These are phyloP conservation scores for Procambarus clarkii DNA, from an alignment of 1,140 invertebrate species.

Conservation along the genomic window DNA sequence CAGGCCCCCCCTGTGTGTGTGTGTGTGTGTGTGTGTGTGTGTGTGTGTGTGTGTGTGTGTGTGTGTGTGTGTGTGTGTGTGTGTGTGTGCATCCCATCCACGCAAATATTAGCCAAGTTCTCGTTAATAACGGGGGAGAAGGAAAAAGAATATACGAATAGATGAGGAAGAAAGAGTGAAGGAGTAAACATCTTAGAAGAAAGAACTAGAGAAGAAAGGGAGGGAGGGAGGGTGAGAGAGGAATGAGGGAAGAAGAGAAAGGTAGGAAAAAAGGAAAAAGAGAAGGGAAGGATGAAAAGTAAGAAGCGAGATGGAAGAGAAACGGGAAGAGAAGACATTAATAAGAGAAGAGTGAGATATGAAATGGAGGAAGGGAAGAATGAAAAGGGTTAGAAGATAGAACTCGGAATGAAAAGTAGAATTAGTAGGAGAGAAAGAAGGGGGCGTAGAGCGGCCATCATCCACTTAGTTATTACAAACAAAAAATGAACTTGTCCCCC, in stretches of 20 bases:
- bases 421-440: too few species aligned
- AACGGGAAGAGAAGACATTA: not conserved
- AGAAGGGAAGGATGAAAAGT: not conserved
- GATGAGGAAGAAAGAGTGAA: not conserved
- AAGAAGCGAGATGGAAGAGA: too few species aligned
- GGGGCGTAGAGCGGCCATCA: too few species aligned
- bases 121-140: not conserved
- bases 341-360: not conserved
- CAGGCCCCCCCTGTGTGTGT: too few species aligned
- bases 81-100: not conserved
- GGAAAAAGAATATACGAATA: not conserved
- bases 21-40: too few species aligned
- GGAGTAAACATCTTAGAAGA: not conserved
- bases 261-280: not conserved
- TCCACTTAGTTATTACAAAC: too few species aligned
- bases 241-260: not conserved
- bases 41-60: slow-evolving; percentile 4
- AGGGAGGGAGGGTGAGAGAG: not conserved
- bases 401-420: too few species aligned
- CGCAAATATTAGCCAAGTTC: not conserved
- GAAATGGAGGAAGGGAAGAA: too few species aligned
- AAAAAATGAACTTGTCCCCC: too few species aligned
- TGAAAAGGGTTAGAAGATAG: too few species aligned
- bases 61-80: slow-evolving; percentile 24
- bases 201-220: not conserved